Conservation (phyloP, 2,888 invertebrate species). For the Heteromyza rotundicornis region DNA sequence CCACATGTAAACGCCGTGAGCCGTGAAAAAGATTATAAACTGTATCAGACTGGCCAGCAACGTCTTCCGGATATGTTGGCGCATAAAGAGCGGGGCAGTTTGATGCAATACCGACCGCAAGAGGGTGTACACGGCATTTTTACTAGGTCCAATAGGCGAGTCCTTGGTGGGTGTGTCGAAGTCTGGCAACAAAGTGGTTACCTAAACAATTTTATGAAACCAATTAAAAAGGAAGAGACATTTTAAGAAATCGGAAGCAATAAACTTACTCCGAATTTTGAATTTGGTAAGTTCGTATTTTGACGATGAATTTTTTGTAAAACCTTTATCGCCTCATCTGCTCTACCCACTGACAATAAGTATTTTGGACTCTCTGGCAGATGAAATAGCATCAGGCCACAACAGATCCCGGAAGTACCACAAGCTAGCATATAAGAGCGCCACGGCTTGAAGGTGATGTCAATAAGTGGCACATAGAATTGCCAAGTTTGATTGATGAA, state of each 20-base stretch:
- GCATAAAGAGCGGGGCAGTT: constrained; percentile 51
- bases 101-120: constrained; percentile 52
- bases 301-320: constrained; percentile 41
- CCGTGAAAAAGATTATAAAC: constrained; percentile 51
- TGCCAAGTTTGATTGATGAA: constrained; percentile 53
- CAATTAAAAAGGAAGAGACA: too few species aligned
- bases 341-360: constrained; percentile 43
- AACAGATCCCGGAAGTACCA: constrained; percentile 49
- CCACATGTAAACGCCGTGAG: constrained; percentile 56
- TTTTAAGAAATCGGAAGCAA: too few species aligned
- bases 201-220: constrained; percentile 17
- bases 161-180: constrained; percentile 21
- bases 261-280: background rate
- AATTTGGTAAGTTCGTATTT: background rate
- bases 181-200: constrained; percentile 29
- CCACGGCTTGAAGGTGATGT: constrained; percentile 54
- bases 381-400: constrained; percentile 39
- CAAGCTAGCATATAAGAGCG: constrained; percentile 52
- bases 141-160: background rate
- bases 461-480: constrained; percentile 42
- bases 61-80: constrained; percentile 46
- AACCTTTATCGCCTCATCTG: constrained; percentile 45
- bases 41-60: constrained; percentile 51
- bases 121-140: constrained; percentile 26
- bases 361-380: constrained; percentile 60